Conservation (phyloP, 2,797 vertebrate species). For the Pangasius krempfi region DNA sequence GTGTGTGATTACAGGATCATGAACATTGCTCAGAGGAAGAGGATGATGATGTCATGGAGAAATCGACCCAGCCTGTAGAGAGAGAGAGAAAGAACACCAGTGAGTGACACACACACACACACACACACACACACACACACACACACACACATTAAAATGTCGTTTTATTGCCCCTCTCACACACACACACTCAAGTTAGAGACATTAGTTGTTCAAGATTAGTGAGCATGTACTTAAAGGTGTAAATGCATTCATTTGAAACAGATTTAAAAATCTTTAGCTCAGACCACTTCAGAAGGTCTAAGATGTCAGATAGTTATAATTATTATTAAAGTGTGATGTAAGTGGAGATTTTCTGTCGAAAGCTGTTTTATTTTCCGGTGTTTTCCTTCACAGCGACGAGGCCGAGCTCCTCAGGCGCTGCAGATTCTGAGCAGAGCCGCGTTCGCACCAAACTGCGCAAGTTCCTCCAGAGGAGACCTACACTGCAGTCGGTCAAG, state of each 20-base stretch:
- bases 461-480: slow-evolving; percentile 80
- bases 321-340: not conserved
- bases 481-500: slow-evolving; percentile 80
- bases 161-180: not conserved
- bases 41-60: slow-evolving; percentile 73
- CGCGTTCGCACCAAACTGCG: slow-evolving; percentile 79
- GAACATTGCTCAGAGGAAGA: slow-evolving; percentile 74
- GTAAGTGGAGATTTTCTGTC: not conserved
- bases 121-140: not conserved
- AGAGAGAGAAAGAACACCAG: slow-evolving; percentile 68
- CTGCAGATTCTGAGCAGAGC: slow-evolving; percentile 71
- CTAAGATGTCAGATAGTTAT: not conserved
- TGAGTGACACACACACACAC: slow-evolving; percentile 56
- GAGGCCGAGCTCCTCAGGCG: slow-evolving; percentile 47
- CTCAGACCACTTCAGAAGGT: not conserved
- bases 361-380: not conserved
- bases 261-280: not conserved
- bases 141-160: not conserved
- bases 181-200: not conserved
- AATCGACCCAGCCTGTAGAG: slow-evolving; percentile 65
- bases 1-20: slow-evolving; percentile 60
- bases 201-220: not conserved
- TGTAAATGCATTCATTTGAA: not conserved
- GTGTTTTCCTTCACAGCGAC: slow-evolving; percentile 41
- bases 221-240: not conserved